Conservation (phyloP, 2,888 invertebrate genomes). For the Volucella inflata region DNA sequence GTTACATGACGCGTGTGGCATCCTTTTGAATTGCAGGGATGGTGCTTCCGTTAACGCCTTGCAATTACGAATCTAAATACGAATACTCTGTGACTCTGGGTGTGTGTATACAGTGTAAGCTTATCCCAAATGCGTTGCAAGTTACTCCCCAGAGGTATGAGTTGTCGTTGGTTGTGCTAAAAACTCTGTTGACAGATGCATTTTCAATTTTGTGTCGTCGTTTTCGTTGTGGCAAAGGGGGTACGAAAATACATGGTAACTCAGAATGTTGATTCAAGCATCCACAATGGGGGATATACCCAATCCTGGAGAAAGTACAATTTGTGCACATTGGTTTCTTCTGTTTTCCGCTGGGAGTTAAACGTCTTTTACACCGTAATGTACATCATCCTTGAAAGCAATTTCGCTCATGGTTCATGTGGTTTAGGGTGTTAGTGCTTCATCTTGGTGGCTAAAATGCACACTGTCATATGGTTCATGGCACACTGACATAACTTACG, state of each 20-base stretch:
- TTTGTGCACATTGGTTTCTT: slow-evolving; percentile 11
- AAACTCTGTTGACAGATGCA: slow-evolving; percentile 20
- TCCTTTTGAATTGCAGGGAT: neutral
- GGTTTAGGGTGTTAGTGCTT: neutral
- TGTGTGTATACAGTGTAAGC: slow-evolving; percentile 3
- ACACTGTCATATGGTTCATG: neutral
- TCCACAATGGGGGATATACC: slow-evolving; percentile 9
- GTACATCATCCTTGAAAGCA: slow-evolving; percentile 18
- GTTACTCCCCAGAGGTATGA: neutral
- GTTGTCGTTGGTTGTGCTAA: neutral
- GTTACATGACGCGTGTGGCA: neutral
- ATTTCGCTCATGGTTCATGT: slow-evolving; percentile 26
- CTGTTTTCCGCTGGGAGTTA: slow-evolving; percentile 28
- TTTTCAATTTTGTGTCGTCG: slow-evolving; percentile 21
- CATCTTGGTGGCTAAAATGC: slow-evolving; percentile 19
- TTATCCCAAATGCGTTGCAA: slow-evolving; percentile 34
- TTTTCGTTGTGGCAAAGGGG: slow-evolving; percentile 2
- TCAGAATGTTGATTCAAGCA: slow-evolving; percentile 15
- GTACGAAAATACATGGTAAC: slow-evolving; percentile 5
- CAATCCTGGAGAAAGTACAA: neutral
- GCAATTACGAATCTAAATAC: neutral
- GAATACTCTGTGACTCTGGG: too few species aligned
- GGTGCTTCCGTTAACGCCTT: neutral
- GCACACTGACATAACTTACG: neutral
- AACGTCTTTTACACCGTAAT: neutral